Percentiles rank a stretch among this genome's conserved stretches.
phyloP scores from a whole-genome alignment of 35 echinoderm and acorn worm genomes.

The Ophiothrix spiculata region DNA sequence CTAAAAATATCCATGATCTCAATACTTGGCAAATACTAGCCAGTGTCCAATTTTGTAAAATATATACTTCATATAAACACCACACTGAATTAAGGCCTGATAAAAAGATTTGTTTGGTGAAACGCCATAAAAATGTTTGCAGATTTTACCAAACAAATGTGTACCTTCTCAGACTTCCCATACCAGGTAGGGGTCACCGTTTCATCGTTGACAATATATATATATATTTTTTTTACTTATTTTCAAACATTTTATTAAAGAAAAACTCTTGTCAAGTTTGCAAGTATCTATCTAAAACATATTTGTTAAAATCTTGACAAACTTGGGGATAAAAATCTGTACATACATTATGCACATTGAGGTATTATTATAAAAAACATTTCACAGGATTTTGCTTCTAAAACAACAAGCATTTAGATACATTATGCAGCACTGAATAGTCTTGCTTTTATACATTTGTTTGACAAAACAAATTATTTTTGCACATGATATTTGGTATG shows the following conservation, averaged over 20 bases:
- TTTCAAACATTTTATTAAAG: background rate
- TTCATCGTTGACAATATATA: background rate
- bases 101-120: no score
- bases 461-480: constrained; percentile 9
- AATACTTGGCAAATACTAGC: background rate
- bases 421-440: background rate
- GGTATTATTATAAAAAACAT: background rate
- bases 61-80: constrained; percentile 16
- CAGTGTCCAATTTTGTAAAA: constrained; percentile 2
- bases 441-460: background rate
- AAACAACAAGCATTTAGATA: background rate
- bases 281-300: constrained; percentile 8
- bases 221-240: background rate
- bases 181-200: background rate
- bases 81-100: no score
- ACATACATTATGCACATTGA: background rate
- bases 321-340: constrained; percentile 4
- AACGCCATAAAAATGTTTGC: no score
- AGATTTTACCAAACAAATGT: background rate
- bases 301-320: background rate
- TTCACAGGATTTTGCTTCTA: background rate
- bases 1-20: background rate
- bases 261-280: constrained; percentile 9
- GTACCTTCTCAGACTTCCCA: background rate
- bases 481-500: background rate